Evolutionary conservation across 2,888 invertebrate genomes (phyloP).

Genomic region (Aromia moschata): DNA sequence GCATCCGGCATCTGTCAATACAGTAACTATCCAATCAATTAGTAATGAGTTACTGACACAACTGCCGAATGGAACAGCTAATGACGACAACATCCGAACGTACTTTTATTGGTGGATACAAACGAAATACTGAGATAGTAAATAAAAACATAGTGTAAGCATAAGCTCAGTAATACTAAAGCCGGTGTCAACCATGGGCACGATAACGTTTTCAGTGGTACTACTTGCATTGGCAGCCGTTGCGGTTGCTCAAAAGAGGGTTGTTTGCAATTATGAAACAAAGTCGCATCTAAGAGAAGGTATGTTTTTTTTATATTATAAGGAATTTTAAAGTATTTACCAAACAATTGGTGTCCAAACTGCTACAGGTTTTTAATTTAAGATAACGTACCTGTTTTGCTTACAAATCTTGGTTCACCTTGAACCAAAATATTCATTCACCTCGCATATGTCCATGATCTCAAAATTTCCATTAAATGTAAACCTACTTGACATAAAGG

Average conservation of each 20-base stretch:
- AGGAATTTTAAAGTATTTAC: too few relatives aligned
- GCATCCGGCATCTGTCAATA: too few relatives aligned
- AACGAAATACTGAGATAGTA: background rate
- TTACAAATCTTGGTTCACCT: background rate
- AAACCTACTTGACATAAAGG: background rate
- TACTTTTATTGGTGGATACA: conserved; percentile 9
- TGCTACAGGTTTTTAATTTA: background rate
- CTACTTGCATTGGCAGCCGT: conserved; percentile 37
- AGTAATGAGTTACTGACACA: background rate
- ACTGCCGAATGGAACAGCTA: background rate
- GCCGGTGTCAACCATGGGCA: conserved; percentile 24
- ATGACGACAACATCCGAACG: background rate
- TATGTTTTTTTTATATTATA: conserved; percentile 64
- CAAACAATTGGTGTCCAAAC: too few relatives aligned
- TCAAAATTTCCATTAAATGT: conserved; percentile 2
- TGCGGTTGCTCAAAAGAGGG: conserved; percentile 64
- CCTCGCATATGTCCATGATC: conserved; percentile 8
- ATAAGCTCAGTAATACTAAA: conserved; percentile 22
- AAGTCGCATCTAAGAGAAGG: conserved; percentile 76
- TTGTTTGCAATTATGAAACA: conserved; percentile 79
- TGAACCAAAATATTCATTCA: background rate
- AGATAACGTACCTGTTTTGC: too few relatives aligned
- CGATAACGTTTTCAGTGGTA: conserved; percentile 28
- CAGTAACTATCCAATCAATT: too few relatives aligned
- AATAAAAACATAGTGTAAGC: too few relatives aligned